Conservation (phyloP, 2,797 vertebrate species). For the Myripristis jacobus region DNA sequence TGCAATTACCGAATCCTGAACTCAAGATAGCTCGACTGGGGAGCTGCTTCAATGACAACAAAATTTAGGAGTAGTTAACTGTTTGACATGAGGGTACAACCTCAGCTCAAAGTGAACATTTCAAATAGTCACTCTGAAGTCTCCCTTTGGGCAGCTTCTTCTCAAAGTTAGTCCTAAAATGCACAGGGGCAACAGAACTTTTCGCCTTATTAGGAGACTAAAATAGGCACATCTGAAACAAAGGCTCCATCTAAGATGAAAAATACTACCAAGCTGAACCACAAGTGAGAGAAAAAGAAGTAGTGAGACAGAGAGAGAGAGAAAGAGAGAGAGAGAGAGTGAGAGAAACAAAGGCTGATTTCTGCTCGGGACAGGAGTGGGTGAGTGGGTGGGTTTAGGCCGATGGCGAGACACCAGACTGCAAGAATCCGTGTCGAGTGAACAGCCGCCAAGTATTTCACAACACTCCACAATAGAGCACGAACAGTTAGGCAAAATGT, state of each 20-base stretch:
- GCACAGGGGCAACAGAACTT: slow-evolving; percentile 54
- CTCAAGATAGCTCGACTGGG: slow-evolving; percentile 48
- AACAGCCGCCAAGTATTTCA: slow-evolving; percentile 73
- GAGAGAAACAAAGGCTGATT: slow-evolving; percentile 73
- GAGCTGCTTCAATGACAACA: slow-evolving; percentile 55
- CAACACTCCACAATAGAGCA: slow-evolving; percentile 68
- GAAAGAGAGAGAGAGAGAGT: slow-evolving; percentile 29
- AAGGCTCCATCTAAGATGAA: slow-evolving; percentile 55
- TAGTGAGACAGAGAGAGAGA: background rate
- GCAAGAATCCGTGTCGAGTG: slow-evolving; percentile 74
- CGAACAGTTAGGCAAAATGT: slow-evolving; percentile 77
- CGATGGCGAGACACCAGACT: slow-evolving; percentile 75
- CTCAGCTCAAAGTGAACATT: slow-evolving; percentile 46
- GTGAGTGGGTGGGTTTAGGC: slow-evolving; percentile 75
- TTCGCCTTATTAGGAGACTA: slow-evolving; percentile 64
- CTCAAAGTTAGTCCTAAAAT: slow-evolving; percentile 55
- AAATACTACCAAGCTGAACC: slow-evolving; percentile 58
- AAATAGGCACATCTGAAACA: slow-evolving; percentile 69
- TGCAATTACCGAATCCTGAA: slow-evolving; percentile 52
- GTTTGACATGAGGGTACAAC: slow-evolving; percentile 59
- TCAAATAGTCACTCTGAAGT: slow-evolving; percentile 27
- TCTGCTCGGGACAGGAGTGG: slow-evolving; percentile 73
- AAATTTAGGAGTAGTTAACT: slow-evolving; percentile 62
- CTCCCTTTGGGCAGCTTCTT: slow-evolving; percentile 42
- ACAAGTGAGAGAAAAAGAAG: slow-evolving; percentile 48